Conservation (phyloP, 1,140 invertebrate genomes). For the Apis florea region DNA sequence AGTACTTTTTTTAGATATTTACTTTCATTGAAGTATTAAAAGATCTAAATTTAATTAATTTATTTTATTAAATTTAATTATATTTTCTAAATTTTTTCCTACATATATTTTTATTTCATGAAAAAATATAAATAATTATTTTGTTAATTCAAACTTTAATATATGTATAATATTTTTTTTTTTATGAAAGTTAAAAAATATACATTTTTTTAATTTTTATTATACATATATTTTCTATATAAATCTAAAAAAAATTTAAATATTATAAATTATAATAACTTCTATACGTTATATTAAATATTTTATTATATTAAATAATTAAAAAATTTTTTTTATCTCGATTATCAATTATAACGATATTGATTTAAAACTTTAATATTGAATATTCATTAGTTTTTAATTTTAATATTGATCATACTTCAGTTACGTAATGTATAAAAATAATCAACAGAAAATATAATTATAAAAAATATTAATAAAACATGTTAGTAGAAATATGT, state of each 20-base stretch:
- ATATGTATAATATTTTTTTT: not conserved
- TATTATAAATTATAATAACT: no score
- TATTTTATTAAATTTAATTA: not conserved
- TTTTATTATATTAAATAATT: no score
- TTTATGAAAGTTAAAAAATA: no score
- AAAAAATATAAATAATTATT: not conserved
- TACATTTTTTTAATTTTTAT: no score
- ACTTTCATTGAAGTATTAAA: not conserved
- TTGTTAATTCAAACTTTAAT: not conserved
- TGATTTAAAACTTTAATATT: not conserved
- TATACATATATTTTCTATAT: no score
- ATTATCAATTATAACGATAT: no score
- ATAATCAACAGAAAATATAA: not conserved
- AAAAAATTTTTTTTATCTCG: not conserved
- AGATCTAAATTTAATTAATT: not conserved
- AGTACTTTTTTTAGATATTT: not conserved
- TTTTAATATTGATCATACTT: constrained; percentile 20
- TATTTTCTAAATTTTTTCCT: not conserved
- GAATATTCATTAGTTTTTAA: not conserved
- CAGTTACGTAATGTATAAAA: not conserved
- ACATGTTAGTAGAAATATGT: not conserved
- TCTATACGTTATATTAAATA: no score
- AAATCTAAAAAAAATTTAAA: no score
- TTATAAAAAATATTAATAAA: not conserved
- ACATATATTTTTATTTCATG: not conserved